Base-by-base conservation (phyloP, 2,113 vertebrate genomes). In the Oryzias celebensis region DNA sequence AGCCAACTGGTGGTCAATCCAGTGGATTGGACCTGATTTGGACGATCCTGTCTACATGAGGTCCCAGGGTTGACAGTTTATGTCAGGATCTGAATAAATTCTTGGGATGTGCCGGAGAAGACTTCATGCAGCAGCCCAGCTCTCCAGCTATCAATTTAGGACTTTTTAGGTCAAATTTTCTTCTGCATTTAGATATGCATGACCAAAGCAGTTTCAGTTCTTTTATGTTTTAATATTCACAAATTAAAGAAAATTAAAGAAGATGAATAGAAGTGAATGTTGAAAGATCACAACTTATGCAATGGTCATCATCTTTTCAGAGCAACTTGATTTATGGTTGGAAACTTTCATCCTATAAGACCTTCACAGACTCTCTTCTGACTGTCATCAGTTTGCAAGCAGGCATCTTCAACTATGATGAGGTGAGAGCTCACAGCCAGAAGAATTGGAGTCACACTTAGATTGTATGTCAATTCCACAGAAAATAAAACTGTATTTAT, bases 391-490 rank as follows among this genome's bases (percentile, higher is more conserved):
- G 93, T 71, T 90, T 98, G 78, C 96, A 97, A 87, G 77, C 96
- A 7, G 96, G 96, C 62, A 94, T 96, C 81, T 98, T 98, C 84
- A 95, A 98, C 88, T 98, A 96, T 0, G 90, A 93, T 18, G 94
- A 98, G 93, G 96, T 98, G 51, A 45, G 63, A 65, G 13, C 14
- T 60, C 17, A 20, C 17, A 20, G 6, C 1, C 10, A 7, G 46
- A 18, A 18, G 8, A 20, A 17, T 18, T 10, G 10, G 17, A 20
- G 18, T 7, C 46, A 48, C 17, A 20, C 16, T 36, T 6, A 36
- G 31, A 36, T 8, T 36, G 26, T 28, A 28, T 28, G 26, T 28
- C 5, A 28, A 28, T 6, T 5, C 26, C 26, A 5, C 26, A 28
- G 31, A 36, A 36, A 36, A 36, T 8, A 8, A 28, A 1, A 28